Evolutionary conservation across 1,140 invertebrate genomes (phyloP), one percentile per base, ranked within the genome.

Genomic region (Protaetia brevitarsis): DNA sequence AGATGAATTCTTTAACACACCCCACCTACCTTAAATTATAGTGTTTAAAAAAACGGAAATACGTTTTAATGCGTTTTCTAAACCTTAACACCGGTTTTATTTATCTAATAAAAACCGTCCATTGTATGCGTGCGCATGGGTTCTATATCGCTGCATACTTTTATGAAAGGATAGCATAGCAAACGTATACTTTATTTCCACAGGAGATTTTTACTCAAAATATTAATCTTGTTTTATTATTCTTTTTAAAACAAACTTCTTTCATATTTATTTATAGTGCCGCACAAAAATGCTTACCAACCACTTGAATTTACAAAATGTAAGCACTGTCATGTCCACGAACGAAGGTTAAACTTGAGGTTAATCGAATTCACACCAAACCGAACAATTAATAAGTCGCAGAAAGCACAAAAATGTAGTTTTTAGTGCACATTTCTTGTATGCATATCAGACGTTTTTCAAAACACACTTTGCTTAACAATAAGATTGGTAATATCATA

Each of bases 41-140:
- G n/a, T n/a, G n/a, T n/a, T n/a, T n/a, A n/a, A n/a, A n/a, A n/a
- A n/a, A n/a, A n/a, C n/a, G n/a, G n/a, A n/a, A n/a, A n/a, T n/a
- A n/a, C n/a, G n/a, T n/a, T n/a, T n/a, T n/a, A n/a, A n/a, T n/a
- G n/a, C n/a, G n/a, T n/a, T n/a, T n/a, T n/a, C n/a, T n/a, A n/a
- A n/a, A n/a, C n/a, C n/a, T n/a, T n/a, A n/a, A n/a, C n/a, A n/a
- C n/a, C n/a, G n/a, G n/a, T n/a, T n/a, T n/a, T n/a, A n/a, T n/a
- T 23, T 51, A 23, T 51, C 41, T 5, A 2, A 51, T 51, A 23
- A 51, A 51, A 51, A 51, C 10, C 26, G 41, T 51, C 41, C 41
- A 51, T 51, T 51, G 41, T 51, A 8, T 51, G 41, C 41, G 41
- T 51, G 41, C 41, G 41, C 41, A 51, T 51, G 21, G 19, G 21